Conservation (phyloP, 2,113 vertebrate species). For the Tiliqua scincoides region DNA sequence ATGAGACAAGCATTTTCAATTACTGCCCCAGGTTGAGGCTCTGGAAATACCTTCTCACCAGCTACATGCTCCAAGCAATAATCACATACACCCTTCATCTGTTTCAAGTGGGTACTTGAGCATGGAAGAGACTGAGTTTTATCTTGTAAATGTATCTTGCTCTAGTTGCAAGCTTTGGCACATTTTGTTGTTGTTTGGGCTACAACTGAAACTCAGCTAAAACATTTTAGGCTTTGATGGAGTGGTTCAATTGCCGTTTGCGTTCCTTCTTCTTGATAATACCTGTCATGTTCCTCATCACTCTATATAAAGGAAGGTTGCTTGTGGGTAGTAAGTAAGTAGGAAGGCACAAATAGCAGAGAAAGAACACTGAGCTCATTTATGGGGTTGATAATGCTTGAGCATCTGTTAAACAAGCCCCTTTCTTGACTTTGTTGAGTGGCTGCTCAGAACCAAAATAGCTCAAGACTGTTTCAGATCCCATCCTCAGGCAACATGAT, state of each 20-base stretch:
- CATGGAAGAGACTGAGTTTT: conserved; percentile 38
- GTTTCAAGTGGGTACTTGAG: conserved; percentile 45
- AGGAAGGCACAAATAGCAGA: conserved; percentile 29
- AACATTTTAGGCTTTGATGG: conserved; percentile 64
- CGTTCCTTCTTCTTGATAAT: conserved; percentile 57
- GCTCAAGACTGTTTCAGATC: conserved; percentile 37
- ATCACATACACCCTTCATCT: conserved; percentile 34
- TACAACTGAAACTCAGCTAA: conserved; percentile 53
- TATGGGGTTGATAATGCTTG: conserved; percentile 49
- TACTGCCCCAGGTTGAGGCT: not conserved
- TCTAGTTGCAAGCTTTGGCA: conserved; percentile 43
- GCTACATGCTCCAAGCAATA: conserved; percentile 12
- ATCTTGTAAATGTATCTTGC: conserved; percentile 57
- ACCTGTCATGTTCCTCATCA: conserved; percentile 38
- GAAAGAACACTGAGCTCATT: conserved; percentile 44
- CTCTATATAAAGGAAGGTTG: conserved; percentile 60
- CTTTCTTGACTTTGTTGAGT: conserved; percentile 36
- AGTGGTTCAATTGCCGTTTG: conserved; percentile 41
- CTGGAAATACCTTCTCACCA: conserved; percentile 35
- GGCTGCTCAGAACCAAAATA: conserved; percentile 31
- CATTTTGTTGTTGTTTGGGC: conserved; percentile 46
- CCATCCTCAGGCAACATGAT: conserved; percentile 24
- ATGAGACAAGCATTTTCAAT: conserved; percentile 49
- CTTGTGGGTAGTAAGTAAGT: conserved; percentile 43
- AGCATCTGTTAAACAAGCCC: conserved; percentile 42